Base-by-base conservation (phyloP, 1,140 invertebrate species). In the Neoseiulus cucumeris region DNA sequence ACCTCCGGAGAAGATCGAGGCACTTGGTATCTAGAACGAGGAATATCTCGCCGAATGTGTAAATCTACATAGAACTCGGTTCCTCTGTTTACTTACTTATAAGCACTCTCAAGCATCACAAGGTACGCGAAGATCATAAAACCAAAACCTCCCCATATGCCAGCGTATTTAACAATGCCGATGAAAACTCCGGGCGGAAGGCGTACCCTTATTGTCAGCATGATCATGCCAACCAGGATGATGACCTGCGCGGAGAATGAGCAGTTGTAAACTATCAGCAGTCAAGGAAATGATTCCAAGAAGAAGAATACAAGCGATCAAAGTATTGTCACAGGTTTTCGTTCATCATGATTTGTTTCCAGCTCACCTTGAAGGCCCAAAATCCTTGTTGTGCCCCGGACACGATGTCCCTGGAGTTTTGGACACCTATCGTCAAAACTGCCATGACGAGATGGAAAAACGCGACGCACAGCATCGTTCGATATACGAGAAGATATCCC, bases 391-490 rank as follows among this genome's bases (percentile, higher is more conserved):
- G 51, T 59, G 51, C 51, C 25, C 51, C 51, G 1, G 51, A 59
- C 22, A 59, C 51, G 51, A 59, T 59, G 51, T 59, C 51, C 22
- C 51, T 25, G 14, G 51, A 59, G 22, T 59, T 59, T 33, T 59
- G 51, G 51, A 59, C 51, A 59, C 51, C 51, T 17, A 59, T 59
- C 4, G 51, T 59, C 14, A 59, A 33, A 6, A 59, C 51, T 33
- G 51, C 51, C 51, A 59, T 59, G 51, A 33, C 51, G 51, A 59
- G 51, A 33, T 59, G 51, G 51, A 59, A 59, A 6, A 59, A 33
- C 17, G 51, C 51, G 14, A 59, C 51, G 33, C 51, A 59, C 14
- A 59, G 22, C 51, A 59, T 20, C 25, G 51, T 59, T 25, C 51
- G 51, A 25, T 59, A 59, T 25, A 59, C 51, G 22, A 59, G 51